Percentiles rank a stretch among this genome's conserved stretches.
Conservation (phyloP, 2,113 vertebrate genomes). For the Stegostoma tigrinum region DNA sequence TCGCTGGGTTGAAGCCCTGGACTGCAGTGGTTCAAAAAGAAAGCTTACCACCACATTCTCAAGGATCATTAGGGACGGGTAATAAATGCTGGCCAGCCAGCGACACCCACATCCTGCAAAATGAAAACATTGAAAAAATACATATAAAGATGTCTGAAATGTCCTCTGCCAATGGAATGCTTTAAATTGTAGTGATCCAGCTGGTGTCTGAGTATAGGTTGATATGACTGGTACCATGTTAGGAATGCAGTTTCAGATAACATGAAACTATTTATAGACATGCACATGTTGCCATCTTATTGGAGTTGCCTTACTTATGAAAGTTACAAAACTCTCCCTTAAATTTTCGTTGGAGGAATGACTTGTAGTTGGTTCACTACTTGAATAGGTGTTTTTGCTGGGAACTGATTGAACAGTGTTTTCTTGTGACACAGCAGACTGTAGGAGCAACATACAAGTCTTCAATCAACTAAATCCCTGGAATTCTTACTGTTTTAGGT, state of each 20-base stretch:
- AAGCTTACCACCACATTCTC: too few species aligned
- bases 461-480: background rate
- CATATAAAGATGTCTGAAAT: background rate
- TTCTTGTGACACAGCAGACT: background rate
- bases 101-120: too few species aligned
- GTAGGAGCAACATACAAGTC: background rate
- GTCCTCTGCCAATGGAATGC: background rate
- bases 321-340: background rate
- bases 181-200: background rate
- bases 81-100: too few species aligned
- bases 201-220: background rate
- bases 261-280: constrained; percentile 9
- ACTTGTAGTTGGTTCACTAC: background rate
- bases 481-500: background rate
- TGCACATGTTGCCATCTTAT: background rate
- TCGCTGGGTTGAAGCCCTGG: too few species aligned
- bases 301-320: background rate
- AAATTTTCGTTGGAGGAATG: background rate
- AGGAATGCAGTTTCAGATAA: constrained; percentile 33
- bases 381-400: background rate
- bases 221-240: background rate
- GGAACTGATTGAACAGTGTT: background rate
- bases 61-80: too few species aligned
- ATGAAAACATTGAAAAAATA: too few species aligned
- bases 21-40: too few species aligned